A percentile compares a stretch with the other conserved stretches of the same genome.
These are phyloP conservation scores for Lamellibrachia satsuma DNA, from an alignment of 2,888 invertebrate species.

Conservation along the genomic window DNA sequence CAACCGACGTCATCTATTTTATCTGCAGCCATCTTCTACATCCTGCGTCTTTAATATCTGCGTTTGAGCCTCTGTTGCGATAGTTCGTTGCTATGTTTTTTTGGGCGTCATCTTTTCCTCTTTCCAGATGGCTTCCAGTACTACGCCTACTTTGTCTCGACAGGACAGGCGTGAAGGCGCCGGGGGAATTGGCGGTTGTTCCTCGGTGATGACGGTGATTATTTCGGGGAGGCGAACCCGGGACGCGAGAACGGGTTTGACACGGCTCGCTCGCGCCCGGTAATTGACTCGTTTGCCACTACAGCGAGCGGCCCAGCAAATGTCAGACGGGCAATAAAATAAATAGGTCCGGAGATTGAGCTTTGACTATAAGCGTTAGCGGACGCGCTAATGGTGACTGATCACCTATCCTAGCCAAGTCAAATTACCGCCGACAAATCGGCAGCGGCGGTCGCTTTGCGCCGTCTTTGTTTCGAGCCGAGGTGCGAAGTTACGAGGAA, in stretches of 20 bases:
- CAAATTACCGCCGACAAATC: constrained; percentile 5
- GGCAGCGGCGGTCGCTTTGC: background rate
- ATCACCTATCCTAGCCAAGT: constrained; percentile 13
- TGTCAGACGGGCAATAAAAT: constrained; percentile 17
- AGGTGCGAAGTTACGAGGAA: constrained; percentile 3
- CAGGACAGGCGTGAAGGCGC: background rate
- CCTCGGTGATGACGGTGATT: background rate
- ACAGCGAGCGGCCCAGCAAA: background rate
- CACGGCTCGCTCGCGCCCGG: constrained; percentile 1
- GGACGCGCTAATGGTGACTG: constrained; percentile 5
- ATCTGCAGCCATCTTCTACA: too few species aligned
- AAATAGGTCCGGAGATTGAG: constrained; percentile 7
- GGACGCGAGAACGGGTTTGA: background rate
- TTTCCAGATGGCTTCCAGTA: background rate
- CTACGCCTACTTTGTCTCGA: background rate
- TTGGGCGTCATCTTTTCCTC: too few species aligned
- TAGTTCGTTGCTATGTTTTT: background rate
- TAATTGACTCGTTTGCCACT: constrained; percentile 3
- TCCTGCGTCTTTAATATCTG: too few species aligned
- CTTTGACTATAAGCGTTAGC: constrained; percentile 17
- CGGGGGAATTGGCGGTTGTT: background rate
- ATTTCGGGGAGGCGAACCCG: background rate
- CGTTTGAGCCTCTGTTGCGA: background rate
- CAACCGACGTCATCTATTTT: too few species aligned
- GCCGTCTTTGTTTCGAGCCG: background rate